These are phyloP conservation scores for Origma solitaria DNA, from an alignment of 2,113 vertebrate genomes.

Conservation along the genomic window DNA sequence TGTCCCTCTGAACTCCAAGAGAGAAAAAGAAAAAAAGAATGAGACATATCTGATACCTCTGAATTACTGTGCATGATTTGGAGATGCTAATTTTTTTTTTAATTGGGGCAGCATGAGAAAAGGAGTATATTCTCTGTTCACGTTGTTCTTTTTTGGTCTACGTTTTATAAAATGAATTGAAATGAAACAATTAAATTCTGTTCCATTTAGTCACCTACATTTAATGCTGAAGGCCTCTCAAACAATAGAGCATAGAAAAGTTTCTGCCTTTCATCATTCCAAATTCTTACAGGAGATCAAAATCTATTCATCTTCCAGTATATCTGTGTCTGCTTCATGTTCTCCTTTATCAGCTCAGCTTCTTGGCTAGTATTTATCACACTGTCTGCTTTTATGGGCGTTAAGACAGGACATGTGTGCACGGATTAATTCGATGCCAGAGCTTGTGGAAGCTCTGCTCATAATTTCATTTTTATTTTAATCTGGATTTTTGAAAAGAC, in stretches of 20 bases:
- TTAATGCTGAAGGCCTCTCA: not conserved
- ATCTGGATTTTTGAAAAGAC: not conserved
- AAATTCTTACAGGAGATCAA: not conserved
- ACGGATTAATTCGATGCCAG: not conserved
- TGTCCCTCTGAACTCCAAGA: not conserved
- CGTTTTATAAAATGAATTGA: not conserved
- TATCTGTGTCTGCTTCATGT: not conserved
- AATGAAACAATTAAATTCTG: not conserved
- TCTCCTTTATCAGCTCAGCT: not conserved
- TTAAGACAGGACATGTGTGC: not conserved
- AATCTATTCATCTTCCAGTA: not conserved
- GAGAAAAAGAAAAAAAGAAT: not conserved
- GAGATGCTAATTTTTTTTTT: not conserved
- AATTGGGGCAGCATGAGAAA: not conserved
- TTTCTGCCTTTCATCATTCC: not conserved
- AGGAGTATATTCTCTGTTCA: not conserved
- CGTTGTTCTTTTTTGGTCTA: not conserved
- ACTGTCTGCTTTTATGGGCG: not conserved
- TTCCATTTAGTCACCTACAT: not conserved
- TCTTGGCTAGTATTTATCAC: not conserved
- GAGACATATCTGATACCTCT: not conserved
- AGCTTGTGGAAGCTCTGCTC: not conserved
- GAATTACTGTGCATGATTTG: not conserved
- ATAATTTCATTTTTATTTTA: not conserved
- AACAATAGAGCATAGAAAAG: not conserved